Base-by-base conservation (phyloP, 1,140 invertebrate species). In the Diorhabda elongata region DNA sequence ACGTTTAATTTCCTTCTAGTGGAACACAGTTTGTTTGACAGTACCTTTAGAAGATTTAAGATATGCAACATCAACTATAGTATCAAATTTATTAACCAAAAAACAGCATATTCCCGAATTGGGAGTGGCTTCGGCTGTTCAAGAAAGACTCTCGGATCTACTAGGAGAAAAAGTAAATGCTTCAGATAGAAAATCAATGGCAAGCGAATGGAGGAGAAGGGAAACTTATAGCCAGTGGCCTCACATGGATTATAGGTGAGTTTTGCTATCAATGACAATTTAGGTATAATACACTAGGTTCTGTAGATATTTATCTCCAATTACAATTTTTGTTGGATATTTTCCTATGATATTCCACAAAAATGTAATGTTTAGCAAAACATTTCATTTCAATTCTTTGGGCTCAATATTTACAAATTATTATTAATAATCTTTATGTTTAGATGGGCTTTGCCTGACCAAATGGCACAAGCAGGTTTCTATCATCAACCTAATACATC, bases 401-500 rank as follows among this genome's bases (percentile, higher is more conserved):
- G 26, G 26, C 26, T 26, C 26, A 26, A 26, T 26, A 26, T 26
- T 26, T 26, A 26, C 26, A 26, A 26, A 26, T 26, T 26, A 26
- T 26, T 26, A 26, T 26, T 26, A 26, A 26, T 26, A 26, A 26
- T 26, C 26, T 26, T 26, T 26, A 26, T 26, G 26, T 26, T 26
- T 75, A 95, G 93, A 83, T 97, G 95, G 94, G 95, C 95, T 5
- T 81, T 96, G 68, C 95, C 96, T 2, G 93, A 95, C 71, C 93
- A 94, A 81, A 97, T 98, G 95, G 94, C 95, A 3, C 94, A 97
- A 80, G 95, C 95, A 43, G 96, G 96, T 2, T 97, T 98, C 80
- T 98, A 96, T 82, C 94, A 97, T 79, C 93, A 96, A 77, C 95
- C 95, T 0, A 95, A 93, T 69, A 85, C 90, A 5, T 89, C 88